phyloP scores from a whole-genome alignment of 2,888 invertebrate species.

The Trilocha varians region DNA sequence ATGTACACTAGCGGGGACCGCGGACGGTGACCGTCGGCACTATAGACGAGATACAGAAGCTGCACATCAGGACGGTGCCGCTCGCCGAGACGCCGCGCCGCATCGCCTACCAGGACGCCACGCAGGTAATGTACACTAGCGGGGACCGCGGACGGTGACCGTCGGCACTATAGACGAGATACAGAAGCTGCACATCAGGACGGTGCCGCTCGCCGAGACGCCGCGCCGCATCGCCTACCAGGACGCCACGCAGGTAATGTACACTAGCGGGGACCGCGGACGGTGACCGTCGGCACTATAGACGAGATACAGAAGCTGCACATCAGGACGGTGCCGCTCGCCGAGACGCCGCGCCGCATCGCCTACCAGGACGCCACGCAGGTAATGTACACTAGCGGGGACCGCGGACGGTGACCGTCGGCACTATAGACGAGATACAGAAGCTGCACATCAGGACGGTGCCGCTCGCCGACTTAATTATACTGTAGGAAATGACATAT shows the following conservation, averaged over 20 bases:
- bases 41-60: slow-evolving; percentile 98
- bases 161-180: slow-evolving; percentile 99
- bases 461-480: slow-evolving; percentile 94
- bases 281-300: slow-evolving; percentile 95
- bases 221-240: slow-evolving; percentile 96
- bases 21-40: slow-evolving; percentile 96
- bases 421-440: slow-evolving; percentile 98
- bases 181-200: slow-evolving; percentile 96
- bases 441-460: slow-evolving; percentile 97
- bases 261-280: slow-evolving; percentile 90
- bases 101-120: slow-evolving; percentile 94
- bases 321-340: slow-evolving; percentile 94
- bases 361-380: slow-evolving; percentile 95
- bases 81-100: slow-evolving; percentile 94
- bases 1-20: slow-evolving; percentile 86
- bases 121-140: slow-evolving; percentile 86
- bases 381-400: slow-evolving; percentile 82
- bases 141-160: slow-evolving; percentile 90
- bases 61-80: slow-evolving; percentile 96
- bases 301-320: slow-evolving; percentile 99
- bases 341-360: slow-evolving; percentile 94
- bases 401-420: slow-evolving; percentile 94
- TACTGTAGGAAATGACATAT: no score
- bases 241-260: slow-evolving; percentile 84
- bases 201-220: slow-evolving; percentile 95